Evolutionary conservation across 2,888 invertebrate species (phyloP), one percentile per base, ranked within the genome.

Genomic region (Archaeoteleia sp.): DNA sequence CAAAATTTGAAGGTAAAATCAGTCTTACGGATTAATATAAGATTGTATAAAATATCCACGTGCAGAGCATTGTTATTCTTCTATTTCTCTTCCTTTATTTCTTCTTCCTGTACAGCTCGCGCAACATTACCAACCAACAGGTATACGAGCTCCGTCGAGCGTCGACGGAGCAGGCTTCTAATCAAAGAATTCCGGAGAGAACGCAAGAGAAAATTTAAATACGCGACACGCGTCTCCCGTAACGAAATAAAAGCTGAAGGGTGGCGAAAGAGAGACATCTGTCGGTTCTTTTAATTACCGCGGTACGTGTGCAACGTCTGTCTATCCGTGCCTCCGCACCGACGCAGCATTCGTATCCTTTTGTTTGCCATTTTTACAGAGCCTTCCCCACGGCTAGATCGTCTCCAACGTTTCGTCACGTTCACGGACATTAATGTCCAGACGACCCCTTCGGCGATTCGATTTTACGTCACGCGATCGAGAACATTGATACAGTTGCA

Each of bases 231-330:
- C 78, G 80, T 75, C 74, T 75, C 78, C 58, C 74, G 77, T 83
- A 84, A 83, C 82, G 82, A 84, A 84, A 84, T 84, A 84, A 84
- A 84, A 83, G 76, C 79, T 75, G 72, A 78, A 65, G 71, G 69
- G 57, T 77, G 74, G 78, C 75, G 74, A 82, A 78, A 79, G 79
- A 82, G 80, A 81, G 81, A 81, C 83, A 83, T 82, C 82, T 82
- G 84, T 83, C 81, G 83, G 83, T 83, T 84, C 84, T 84, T 84
- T 84, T 84, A 84, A 84, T 84, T 84, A 83, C 82, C 77, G 77
- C 74, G 74, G 75, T 82, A 83, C 83, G 83, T 83, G 83, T 78
- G 74, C 74, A 55, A 54, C 63, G 69, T 71, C 70, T 63, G 55
- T 67, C 67, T 53, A 55, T 69, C 45, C 70, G 60, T 55, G 55